Conservation (phyloP, 2,797 vertebrate genomes). For the Argentina silus region DNA sequence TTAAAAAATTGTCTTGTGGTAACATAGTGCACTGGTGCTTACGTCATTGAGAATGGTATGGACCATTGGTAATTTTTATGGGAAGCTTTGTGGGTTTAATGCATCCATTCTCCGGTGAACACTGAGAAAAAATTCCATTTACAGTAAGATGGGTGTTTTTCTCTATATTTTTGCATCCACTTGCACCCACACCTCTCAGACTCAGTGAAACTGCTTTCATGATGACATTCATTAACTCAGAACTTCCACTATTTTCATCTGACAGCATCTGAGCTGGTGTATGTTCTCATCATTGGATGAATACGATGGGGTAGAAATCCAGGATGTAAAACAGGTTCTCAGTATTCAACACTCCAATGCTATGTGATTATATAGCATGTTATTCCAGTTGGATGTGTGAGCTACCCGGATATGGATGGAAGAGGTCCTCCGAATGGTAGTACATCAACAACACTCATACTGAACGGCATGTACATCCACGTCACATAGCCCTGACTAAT, state of each 20-base stretch:
- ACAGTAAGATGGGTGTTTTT: background rate
- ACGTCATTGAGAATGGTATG: too few relatives aligned
- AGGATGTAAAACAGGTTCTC: too few relatives aligned
- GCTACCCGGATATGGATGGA: background rate
- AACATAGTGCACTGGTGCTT: too few relatives aligned
- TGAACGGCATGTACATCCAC: conserved; percentile 19
- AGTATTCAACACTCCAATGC: background rate
- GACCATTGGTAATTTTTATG: too few relatives aligned
- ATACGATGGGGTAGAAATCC: too few relatives aligned
- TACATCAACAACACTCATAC: background rate
- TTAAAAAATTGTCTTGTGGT: background rate
- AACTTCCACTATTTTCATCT: background rate
- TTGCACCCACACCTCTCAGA: too few relatives aligned
- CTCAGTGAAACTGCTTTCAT: background rate
- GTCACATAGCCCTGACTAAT: conserved; percentile 17
- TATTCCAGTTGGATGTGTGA: background rate
- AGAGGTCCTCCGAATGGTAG: background rate
- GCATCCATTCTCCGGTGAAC: too few relatives aligned
- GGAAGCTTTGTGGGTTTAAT: background rate
- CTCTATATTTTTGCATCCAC: background rate
- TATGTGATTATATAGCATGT: too few relatives aligned
- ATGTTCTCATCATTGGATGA: background rate
- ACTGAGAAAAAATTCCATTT: background rate
- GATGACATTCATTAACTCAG: background rate
- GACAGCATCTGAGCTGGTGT: background rate